Conservation (phyloP, 2,888 invertebrate species). For the Clostera curtula region DNA sequence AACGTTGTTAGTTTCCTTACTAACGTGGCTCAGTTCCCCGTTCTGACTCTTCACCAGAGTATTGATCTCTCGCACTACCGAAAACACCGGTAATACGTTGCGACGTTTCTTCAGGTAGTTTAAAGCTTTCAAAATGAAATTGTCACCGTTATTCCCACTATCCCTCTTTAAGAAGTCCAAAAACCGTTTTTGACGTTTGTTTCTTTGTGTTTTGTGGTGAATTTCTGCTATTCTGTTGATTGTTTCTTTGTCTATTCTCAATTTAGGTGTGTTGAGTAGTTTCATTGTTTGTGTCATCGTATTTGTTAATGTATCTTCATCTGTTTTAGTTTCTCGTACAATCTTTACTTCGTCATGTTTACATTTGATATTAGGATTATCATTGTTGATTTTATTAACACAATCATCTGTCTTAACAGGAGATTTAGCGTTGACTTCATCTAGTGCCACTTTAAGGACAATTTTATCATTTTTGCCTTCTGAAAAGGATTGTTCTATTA, state of each 20-base stretch:
- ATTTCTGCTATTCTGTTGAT: slow-evolving; percentile 1
- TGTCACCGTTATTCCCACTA: slow-evolving; percentile 31
- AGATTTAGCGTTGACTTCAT: too few relatives aligned
- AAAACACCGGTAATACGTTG: slow-evolving; percentile 41
- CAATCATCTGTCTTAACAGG: too few relatives aligned
- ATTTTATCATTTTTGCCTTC: too few relatives aligned
- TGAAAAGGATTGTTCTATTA: too few relatives aligned
- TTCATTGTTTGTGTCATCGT: too few relatives aligned
- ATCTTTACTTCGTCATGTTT: too few relatives aligned
- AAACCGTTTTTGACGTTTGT: slow-evolving; percentile 42
- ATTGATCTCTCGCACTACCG: slow-evolving; percentile 48
- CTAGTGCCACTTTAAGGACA: too few relatives aligned
- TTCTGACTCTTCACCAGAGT: slow-evolving; percentile 46
- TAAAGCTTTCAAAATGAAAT: slow-evolving; percentile 37
- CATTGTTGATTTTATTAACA: too few relatives aligned
- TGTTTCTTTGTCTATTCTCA: slow-evolving; percentile 1
- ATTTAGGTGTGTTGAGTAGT: too few relatives aligned
- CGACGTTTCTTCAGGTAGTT: slow-evolving; percentile 42
- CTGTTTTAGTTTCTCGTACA: too few relatives aligned
- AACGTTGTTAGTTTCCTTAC: slow-evolving; percentile 46
- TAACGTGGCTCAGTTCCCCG: slow-evolving; percentile 42
- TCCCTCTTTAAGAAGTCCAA: slow-evolving; percentile 29
- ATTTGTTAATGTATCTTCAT: too few relatives aligned
- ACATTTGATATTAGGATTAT: too few relatives aligned
- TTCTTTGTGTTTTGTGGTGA: slow-evolving; percentile 6